Evolutionary conservation across 2,797 vertebrate species (phyloP).

Genomic region (Sphaeramia orbicularis): DNA sequence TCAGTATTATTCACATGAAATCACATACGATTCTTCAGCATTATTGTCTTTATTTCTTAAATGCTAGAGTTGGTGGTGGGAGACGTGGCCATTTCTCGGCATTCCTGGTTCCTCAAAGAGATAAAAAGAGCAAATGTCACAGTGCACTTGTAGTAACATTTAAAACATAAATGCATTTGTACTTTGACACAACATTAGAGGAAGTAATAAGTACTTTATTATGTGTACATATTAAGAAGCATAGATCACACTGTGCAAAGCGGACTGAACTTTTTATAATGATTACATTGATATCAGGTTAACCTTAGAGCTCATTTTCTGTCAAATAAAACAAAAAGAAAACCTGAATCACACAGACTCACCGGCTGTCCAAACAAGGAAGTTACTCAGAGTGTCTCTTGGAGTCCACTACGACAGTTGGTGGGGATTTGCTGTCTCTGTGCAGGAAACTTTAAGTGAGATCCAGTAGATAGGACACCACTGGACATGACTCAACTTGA

Average conservation of each 20-base stretch:
- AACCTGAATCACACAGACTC: conserved; percentile 14
- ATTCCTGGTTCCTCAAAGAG: conserved; percentile 44
- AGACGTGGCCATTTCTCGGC: conserved; percentile 4
- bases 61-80: conserved; percentile 2
- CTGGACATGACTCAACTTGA: neutral
- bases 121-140: conserved; percentile 24
- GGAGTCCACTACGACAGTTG: conserved; percentile 9
- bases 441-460: conserved; percentile 16
- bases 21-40: neutral
- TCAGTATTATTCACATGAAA: conserved; percentile 23
- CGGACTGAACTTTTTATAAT: neutral
- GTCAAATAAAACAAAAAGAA: neutral
- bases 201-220: neutral
- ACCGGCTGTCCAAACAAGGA: conserved; percentile 68
- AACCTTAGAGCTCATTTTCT: neutral
- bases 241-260: neutral
- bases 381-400: conserved; percentile 46
- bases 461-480: no score
- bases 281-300: neutral
- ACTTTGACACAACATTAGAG: neutral
- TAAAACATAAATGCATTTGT: neutral
- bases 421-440: conserved; percentile 5
- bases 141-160: neutral
- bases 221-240: neutral
- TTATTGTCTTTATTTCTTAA: conserved; percentile 23